Evolutionary conservation across 2,797 vertebrate species (phyloP).

Genomic region (Lutjanus campechanus): DNA sequence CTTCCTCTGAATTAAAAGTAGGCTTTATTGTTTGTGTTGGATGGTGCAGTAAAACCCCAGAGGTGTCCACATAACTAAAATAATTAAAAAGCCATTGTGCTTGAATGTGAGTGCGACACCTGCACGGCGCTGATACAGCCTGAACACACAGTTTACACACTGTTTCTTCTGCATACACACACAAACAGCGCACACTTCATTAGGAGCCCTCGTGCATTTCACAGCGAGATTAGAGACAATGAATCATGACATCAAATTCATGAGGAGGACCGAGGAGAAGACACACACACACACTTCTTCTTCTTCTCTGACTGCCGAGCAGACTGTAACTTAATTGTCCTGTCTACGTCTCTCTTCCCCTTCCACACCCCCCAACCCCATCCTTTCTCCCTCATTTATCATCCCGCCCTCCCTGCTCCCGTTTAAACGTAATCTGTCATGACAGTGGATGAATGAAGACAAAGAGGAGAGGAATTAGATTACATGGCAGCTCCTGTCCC

Average conservation of each 20-base stretch:
- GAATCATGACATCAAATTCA: slow-evolving; percentile 57
- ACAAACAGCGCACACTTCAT: slow-evolving; percentile 42
- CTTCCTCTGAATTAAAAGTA: not conserved
- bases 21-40: not conserved
- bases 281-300: not conserved
- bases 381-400: slow-evolving; percentile 47
- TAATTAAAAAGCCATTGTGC: slow-evolving; percentile 28
- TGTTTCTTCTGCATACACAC: not conserved
- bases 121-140: not conserved
- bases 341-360: slow-evolving; percentile 21
- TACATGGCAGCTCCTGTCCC: slow-evolving; percentile 54
- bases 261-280: slow-evolving; percentile 18
- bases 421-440: slow-evolving; percentile 49
- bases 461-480: slow-evolving; percentile 69
- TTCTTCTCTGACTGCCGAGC: slow-evolving; percentile 5
- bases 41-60: not conserved
- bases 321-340: slow-evolving; percentile 57
- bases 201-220: slow-evolving; percentile 24
- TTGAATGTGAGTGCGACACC: slow-evolving; percentile 8
- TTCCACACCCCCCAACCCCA: too few species aligned
- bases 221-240: slow-evolving; percentile 46
- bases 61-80: not conserved
- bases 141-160: slow-evolving; percentile 1
- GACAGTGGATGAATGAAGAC: slow-evolving; percentile 69
- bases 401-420: slow-evolving; percentile 35